These are phyloP conservation scores for Drosophila subquinaria DNA, from an alignment of 2,888 invertebrate genomes.

Conservation along the genomic window DNA sequence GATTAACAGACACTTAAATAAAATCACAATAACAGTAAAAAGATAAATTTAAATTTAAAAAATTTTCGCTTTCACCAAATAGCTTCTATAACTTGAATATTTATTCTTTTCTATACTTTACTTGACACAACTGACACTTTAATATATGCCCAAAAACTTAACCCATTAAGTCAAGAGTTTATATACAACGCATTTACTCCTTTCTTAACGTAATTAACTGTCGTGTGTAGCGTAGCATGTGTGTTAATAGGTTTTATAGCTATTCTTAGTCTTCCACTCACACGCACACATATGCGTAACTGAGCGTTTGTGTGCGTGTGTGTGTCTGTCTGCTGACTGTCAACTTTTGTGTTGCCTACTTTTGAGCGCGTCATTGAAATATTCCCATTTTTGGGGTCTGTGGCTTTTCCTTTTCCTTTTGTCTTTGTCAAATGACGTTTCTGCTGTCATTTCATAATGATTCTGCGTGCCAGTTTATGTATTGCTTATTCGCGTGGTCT, in stretches of 20 bases:
- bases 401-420: conserved; percentile 1
- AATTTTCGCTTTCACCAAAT: background rate
- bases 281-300: conserved; percentile 3
- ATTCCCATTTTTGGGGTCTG: conserved; percentile 24
- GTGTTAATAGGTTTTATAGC: conserved; percentile 16
- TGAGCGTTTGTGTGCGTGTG: conserved; percentile 2
- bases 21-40: background rate
- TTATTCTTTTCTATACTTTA: background rate
- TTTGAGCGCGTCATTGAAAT: conserved; percentile 51
- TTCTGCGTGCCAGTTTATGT: conserved; percentile 47
- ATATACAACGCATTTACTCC: conserved; percentile 2
- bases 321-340: conserved; percentile 15
- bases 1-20: background rate
- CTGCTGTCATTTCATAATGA: conserved; percentile 40
- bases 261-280: conserved; percentile 9
- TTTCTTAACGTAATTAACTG: conserved; percentile 11
- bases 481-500: conserved; percentile 66
- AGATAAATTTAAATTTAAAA: background rate
- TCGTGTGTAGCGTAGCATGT: conserved; percentile 2
- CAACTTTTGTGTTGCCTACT: conserved; percentile 66
- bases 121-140: background rate
- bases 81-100: background rate
- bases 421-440: conserved; percentile 1
- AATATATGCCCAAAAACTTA: background rate
- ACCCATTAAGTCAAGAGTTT: conserved; percentile 5